phyloP scores from a whole-genome alignment of 2,113 vertebrate genomes.

The Rhea pennata region DNA sequence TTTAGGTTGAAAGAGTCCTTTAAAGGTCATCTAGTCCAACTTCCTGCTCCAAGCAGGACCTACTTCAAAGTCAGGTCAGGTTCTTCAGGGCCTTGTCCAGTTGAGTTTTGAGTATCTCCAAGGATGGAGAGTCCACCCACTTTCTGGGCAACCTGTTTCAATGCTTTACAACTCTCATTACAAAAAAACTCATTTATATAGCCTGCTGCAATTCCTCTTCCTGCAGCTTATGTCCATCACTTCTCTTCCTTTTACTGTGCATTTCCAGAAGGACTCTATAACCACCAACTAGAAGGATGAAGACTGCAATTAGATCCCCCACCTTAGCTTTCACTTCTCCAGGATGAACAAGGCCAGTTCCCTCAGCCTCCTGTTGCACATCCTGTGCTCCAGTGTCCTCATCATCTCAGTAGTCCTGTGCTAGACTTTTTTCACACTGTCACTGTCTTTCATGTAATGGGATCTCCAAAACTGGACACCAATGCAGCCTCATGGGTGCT shows the following conservation, averaged over 20 bases:
- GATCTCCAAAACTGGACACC: not conserved
- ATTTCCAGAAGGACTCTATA: not conserved
- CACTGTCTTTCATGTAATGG: not conserved
- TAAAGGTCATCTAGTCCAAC: not conserved
- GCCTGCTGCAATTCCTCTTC: not conserved
- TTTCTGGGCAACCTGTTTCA: not conserved
- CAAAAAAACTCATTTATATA: not conserved
- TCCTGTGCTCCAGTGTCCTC: no score
- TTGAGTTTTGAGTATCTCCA: not conserved
- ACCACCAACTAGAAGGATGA: not conserved
- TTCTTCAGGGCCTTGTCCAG: not conserved
- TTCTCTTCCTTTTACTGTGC: not conserved
- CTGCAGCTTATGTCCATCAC: not conserved
- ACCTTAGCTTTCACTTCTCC: not conserved
- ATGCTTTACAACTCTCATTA: not conserved
- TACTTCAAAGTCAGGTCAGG: not conserved
- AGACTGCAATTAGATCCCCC: not conserved
- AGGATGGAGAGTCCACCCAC: not conserved
- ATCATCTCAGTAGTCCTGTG: not conserved
- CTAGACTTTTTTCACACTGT: not conserved
- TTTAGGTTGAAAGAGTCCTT: not conserved
- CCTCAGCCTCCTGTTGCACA: not conserved
- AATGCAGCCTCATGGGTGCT: not conserved
- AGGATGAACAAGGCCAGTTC: not conserved
- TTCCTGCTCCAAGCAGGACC: not conserved